Conservation (phyloP, 2,888 invertebrate species). For the Drosophila ezoana region DNA sequence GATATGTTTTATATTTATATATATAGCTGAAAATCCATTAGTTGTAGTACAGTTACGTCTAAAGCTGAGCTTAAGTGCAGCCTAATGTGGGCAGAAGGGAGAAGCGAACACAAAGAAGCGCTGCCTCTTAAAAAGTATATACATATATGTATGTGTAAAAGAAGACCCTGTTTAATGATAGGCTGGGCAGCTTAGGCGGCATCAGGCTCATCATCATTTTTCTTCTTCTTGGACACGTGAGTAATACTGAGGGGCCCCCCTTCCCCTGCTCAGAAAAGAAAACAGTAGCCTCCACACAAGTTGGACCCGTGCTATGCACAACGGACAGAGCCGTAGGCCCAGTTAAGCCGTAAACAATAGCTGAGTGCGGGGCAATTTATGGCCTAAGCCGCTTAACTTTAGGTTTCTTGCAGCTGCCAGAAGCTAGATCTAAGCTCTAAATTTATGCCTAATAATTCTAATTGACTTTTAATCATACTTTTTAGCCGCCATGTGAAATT, state of each 20-base stretch:
- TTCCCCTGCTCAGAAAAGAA: not conserved
- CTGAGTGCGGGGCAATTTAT: conserved; percentile 23
- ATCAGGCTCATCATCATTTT: conserved; percentile 59
- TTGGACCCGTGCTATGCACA: conserved; percentile 20
- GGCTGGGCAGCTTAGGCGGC: conserved; percentile 48
- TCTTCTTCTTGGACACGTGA: conserved; percentile 37
- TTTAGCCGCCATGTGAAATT: conserved; percentile 12
- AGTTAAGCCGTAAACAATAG: conserved; percentile 62
- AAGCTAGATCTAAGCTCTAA: conserved; percentile 17
- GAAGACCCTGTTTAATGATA: conserved; percentile 50
- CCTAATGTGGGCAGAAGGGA: conserved; percentile 53
- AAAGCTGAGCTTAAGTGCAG: conserved; percentile 57
- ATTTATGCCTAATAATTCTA: conserved; percentile 60
- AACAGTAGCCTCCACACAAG: conserved; percentile 34
- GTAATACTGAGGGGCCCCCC: not conserved
- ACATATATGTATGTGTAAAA: no score
- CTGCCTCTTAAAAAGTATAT: conserved; percentile 1
- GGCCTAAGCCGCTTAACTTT: conserved; percentile 56
- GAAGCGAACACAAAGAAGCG: conserved; percentile 15
- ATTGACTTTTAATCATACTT: conserved; percentile 54
- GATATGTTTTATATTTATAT: conserved; percentile 31
- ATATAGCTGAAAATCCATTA: conserved; percentile 51
- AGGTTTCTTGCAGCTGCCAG: conserved; percentile 13
- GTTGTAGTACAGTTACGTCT: conserved; percentile 52
- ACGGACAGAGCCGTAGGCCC: conserved; percentile 33